phyloP scores from a whole-genome alignment of 2,888 invertebrate species.

The Stegophylla sp. region DNA sequence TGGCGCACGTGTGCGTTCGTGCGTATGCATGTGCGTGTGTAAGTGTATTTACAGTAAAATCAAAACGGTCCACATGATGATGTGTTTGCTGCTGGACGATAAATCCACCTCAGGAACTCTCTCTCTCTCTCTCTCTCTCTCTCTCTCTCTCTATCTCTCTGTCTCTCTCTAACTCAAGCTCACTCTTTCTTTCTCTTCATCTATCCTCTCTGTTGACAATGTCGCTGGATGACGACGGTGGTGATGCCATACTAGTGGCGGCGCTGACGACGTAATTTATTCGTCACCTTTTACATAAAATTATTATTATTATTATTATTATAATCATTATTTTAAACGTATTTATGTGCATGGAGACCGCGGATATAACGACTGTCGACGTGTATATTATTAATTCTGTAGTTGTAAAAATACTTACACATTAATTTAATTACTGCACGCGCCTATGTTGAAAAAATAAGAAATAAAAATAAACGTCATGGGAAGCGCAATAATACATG shows the following conservation, averaged over 20 bases:
- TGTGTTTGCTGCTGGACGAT: background rate
- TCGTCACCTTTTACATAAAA: slow-evolving; percentile 17
- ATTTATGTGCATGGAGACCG: slow-evolving; percentile 12
- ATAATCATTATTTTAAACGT: too few species aligned
- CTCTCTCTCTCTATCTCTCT: too few species aligned
- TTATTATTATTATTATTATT: slow-evolving; percentile 35
- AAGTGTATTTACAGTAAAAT: background rate
- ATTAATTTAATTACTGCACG: background rate
- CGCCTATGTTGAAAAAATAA: background rate
- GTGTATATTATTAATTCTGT: background rate
- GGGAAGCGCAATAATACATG: slow-evolving; percentile 1
- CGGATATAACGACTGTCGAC: slow-evolving; percentile 5
- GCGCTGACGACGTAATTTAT: slow-evolving; percentile 30
- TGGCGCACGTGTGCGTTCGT: background rate
- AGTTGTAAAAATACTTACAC: slow-evolving; percentile 5
- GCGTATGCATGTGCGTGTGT: background rate
- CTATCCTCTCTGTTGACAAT: background rate
- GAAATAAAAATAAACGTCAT: slow-evolving; percentile 7
- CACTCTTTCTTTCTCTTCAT: too few species aligned
- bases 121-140: too few species aligned
- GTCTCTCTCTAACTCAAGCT: too few species aligned
- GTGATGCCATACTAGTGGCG: too few species aligned
- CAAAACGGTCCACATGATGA: background rate
- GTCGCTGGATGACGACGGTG: background rate
- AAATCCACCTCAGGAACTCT: slow-evolving; percentile 12